These are phyloP conservation scores for Lagopus muta DNA, from an alignment of 2,113 vertebrate genomes.

Conservation along the genomic window DNA sequence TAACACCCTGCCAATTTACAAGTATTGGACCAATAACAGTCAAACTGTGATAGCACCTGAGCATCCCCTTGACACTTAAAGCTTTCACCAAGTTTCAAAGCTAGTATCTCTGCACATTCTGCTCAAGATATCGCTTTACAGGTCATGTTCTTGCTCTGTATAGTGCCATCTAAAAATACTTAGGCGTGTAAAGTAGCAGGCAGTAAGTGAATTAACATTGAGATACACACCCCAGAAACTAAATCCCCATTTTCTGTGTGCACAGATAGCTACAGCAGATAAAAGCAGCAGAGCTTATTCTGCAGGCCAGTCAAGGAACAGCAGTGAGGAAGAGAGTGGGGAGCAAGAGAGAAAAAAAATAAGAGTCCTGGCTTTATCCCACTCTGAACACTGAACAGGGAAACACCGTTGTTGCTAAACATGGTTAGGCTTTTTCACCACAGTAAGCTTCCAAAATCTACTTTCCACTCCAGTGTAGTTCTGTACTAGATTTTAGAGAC, in stretches of 20 bases:
- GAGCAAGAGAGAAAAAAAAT: too few species aligned
- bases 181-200: neutral
- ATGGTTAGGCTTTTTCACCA: neutral
- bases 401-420: neutral
- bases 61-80: neutral
- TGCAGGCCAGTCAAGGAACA: neutral
- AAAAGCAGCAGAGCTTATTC: neutral
- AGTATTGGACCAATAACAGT: neutral
- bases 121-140: neutral
- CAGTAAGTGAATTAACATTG: neutral
- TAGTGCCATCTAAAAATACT: neutral
- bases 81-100: neutral
- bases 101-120: neutral
- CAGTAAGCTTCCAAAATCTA: neutral
- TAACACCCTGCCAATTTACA: neutral
- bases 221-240: neutral
- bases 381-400: neutral
- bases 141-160: neutral
- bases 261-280: neutral
- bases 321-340: neutral
- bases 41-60: neutral
- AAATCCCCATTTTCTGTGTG: neutral
- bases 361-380: neutral
- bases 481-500: too few species aligned
- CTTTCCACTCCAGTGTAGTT: neutral